Evolutionary conservation across 1,140 invertebrate genomes (phyloP).

Genomic region (Hesperophylax magnus): DNA sequence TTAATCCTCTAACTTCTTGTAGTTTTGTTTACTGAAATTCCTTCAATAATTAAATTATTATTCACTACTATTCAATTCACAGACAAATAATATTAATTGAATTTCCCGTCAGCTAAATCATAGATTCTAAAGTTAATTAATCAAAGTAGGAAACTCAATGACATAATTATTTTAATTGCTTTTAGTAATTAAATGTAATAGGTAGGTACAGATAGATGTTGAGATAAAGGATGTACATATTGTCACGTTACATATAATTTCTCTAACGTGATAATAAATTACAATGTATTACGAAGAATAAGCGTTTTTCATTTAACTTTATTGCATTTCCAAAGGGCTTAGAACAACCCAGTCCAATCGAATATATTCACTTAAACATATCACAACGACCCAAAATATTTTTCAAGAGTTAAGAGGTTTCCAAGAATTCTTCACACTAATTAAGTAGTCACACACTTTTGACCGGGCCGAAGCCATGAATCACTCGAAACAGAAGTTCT

Average conservation of each 20-base stretch:
- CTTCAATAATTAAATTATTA: too few species aligned
- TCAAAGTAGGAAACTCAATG: too few species aligned
- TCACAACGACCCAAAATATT: slow-evolving; percentile 14
- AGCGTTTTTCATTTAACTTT: slow-evolving; percentile 36
- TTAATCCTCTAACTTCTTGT: too few species aligned
- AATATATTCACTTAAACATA: slow-evolving; percentile 1
- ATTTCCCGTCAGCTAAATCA: too few species aligned
- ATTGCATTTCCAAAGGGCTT: slow-evolving; percentile 33
- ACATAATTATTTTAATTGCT: too few species aligned
- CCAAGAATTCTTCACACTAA: neutral
- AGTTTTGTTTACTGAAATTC: too few species aligned
- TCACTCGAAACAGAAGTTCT: neutral
- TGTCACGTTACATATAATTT: slow-evolving; percentile 26
- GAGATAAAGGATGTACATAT: slow-evolving; percentile 2
- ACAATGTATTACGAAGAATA: slow-evolving; percentile 26
- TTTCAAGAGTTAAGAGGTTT: slow-evolving; percentile 7
- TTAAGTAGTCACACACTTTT: slow-evolving; percentile 9
- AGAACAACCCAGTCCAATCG: slow-evolving; percentile 11
- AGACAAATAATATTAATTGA: too few species aligned
- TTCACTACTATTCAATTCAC: too few species aligned
- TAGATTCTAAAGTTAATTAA: too few species aligned
- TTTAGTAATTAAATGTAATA: too few species aligned
- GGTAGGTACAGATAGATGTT: neutral
- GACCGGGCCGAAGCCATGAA: neutral
- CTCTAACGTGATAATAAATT: slow-evolving; percentile 17